Evolutionary conservation across 2,797 vertebrate species (phyloP), one percentile per base, ranked within the genome.

Genomic region (Aphelocoma californica): DNA sequence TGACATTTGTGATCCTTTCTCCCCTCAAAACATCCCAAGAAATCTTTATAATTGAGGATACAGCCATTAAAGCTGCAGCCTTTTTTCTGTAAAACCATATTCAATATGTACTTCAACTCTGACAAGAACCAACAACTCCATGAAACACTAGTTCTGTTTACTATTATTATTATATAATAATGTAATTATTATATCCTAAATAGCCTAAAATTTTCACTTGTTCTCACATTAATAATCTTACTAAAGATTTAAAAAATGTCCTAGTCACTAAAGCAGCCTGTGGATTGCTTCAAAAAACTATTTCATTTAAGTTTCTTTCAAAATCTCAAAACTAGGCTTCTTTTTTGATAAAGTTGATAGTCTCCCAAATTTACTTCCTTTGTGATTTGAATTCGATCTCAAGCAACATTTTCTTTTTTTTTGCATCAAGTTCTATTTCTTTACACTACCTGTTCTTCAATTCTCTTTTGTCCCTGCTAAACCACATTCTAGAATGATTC

Each of bases 21-120:
- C 36, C 42, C 65, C 61, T 71, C 82, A 64, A 67, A 84, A 89
- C 0, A 1, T 82, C 80, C 31, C 13, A 23, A 87, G 53, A 73
- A 88, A 66, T 94, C 72, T 93, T 87, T 80, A 47, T 74, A 84
- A 95, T 29, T 81, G 85, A 92, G 47, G 85, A 85, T 18, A 34
- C 10, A 51, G 24, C 47, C 80, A 66, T 88, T 94, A 91, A 94
- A 90, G 60, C 80, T 48, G 13, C 28, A 81, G 53, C 10, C 10
- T 17, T 40, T 60, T 56, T 67, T 54, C 38, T 54, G 31, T 40
- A 64, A 89, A 64, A 31, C 7, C 12, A 23, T 38, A 44, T 31
- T 81, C 28, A 50, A 13, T 44, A 7, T 0, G 0, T 53, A 44
- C 38, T 85, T 92, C 71, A 75, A 16, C 64, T 82, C 29, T 50